Evolutionary conservation across 2,888 invertebrate species (phyloP).

Genomic region (Drosophila formosana): DNA sequence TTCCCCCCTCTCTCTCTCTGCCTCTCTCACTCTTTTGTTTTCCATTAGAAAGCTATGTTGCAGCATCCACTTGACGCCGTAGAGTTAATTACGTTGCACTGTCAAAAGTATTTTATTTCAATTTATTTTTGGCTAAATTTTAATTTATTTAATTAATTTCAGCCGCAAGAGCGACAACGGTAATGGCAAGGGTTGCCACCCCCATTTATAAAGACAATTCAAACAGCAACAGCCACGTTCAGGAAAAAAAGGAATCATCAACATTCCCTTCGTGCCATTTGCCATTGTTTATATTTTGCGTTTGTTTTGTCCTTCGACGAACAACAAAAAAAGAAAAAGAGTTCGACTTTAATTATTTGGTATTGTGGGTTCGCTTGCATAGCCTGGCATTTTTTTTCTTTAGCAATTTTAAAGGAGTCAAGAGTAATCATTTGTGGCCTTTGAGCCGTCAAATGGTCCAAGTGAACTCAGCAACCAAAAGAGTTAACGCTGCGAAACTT

Average conservation of each 20-base stretch:
- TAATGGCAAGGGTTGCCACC: slow-evolving; percentile 19
- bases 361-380: slow-evolving; percentile 27
- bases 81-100: slow-evolving; percentile 64
- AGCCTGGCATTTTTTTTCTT: slow-evolving; percentile 2
- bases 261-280: slow-evolving; percentile 37
- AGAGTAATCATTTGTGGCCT: slow-evolving; percentile 9
- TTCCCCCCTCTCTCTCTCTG: neutral
- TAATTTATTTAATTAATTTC: slow-evolving; percentile 75
- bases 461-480: neutral
- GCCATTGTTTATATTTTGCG: slow-evolving; percentile 41
- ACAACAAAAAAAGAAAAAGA: slow-evolving; percentile 7
- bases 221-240: slow-evolving; percentile 22
- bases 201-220: slow-evolving; percentile 44
- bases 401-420: neutral
- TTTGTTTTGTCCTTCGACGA: slow-evolving; percentile 12
- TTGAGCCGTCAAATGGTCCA: slow-evolving; percentile 7
- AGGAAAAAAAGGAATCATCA: slow-evolving; percentile 4
- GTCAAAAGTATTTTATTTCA: slow-evolving; percentile 65
- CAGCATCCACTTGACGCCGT: slow-evolving; percentile 25
- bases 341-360: slow-evolving; percentile 65
- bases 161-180: slow-evolving; percentile 26
- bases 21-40: neutral
- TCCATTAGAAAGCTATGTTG: neutral
- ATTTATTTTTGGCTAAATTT: slow-evolving; percentile 55
- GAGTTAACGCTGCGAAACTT: neutral